Base-by-base conservation (phyloP, 2,888 invertebrate species). In the Nymphalis polychloros region DNA sequence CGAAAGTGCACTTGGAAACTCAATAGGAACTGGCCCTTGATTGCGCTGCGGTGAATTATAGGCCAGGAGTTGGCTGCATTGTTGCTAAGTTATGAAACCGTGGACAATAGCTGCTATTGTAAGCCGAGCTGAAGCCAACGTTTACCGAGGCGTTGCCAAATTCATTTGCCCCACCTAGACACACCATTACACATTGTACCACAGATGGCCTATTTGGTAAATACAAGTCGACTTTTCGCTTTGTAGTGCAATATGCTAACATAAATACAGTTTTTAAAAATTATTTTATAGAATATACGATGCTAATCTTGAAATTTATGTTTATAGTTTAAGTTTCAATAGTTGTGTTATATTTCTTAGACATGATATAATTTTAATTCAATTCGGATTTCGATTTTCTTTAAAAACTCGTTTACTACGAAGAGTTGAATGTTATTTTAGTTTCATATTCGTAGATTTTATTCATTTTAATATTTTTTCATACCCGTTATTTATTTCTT, bases 51-150 rank as follows among this genome's bases (percentile, higher is more conserved):
- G 62, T 67, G 64, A 71, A 67, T 65, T 67, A 68, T 64, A 67
- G 55, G 27, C 60, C 31, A 64, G 61, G 59, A 68, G 67, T 63
- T 59, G 61, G 57, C 52, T 64, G 71, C 71, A 70, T 75, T 77
- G 79, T 78, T 77, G 79, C 77, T 73, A 76, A 78, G 73, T 76
- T 77, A 61, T 74, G 69, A 69, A 73, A 71, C 63, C 65, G 64
- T 65, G 75, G 71, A 73, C 74, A 72, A 74, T 74, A 74, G 72
- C 41, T 35, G 31, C 63, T 64, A 69, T 72, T 75, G 70, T 71
- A 62, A 57, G 59, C 66, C 53, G 57, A 48, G 67, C 67, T 68
- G 67, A 66, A 68, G 67, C 67, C 60, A 61, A 57, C 67, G 59
- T 67, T 65, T 71, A 67, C 60, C 71, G 62, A 72, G 69, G 67